These are phyloP conservation scores for Anoplophora glabripennis DNA, from an alignment of 1,140 invertebrate genomes.

Conservation along the genomic window DNA sequence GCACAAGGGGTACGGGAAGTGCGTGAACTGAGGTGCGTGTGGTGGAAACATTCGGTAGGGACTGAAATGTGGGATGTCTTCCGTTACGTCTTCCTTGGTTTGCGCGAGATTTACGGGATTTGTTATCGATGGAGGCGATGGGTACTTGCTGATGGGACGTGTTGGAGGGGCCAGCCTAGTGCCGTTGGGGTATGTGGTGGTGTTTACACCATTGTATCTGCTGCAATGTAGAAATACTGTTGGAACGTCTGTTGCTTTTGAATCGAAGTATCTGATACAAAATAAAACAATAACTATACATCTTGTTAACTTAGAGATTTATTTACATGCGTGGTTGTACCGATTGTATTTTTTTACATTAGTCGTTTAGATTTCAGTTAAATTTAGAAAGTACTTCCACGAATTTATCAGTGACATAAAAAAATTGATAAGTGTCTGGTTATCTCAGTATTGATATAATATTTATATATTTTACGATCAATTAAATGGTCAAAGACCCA, in stretches of 20 bases:
- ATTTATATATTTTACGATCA: no score
- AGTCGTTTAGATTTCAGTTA: no score
- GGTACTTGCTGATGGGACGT: slow-evolving; percentile 39
- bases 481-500: no score
- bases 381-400: no score
- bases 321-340: no score
- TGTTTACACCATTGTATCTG: slow-evolving; percentile 44
- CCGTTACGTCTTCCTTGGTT: slow-evolving; percentile 37
- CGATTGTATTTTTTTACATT: no score
- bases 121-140: slow-evolving; percentile 36
- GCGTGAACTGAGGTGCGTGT: slow-evolving; percentile 28
- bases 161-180: slow-evolving; percentile 38
- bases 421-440: no score
- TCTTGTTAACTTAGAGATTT: no score
- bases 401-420: no score
- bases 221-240: slow-evolving; percentile 22
- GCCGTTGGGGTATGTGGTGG: slow-evolving; percentile 40
- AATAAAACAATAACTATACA: slow-evolving; percentile 2
- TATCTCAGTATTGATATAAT: no score
- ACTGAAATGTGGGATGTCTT: slow-evolving; percentile 34
- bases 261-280: slow-evolving; percentile 8
- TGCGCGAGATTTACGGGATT: slow-evolving; percentile 46
- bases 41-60: slow-evolving; percentile 32
- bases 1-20: slow-evolving; percentile 38
- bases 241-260: slow-evolving; percentile 22